Evolutionary conservation across 2,888 invertebrate species (phyloP).

Genomic region (Epicampocera succincta): DNA sequence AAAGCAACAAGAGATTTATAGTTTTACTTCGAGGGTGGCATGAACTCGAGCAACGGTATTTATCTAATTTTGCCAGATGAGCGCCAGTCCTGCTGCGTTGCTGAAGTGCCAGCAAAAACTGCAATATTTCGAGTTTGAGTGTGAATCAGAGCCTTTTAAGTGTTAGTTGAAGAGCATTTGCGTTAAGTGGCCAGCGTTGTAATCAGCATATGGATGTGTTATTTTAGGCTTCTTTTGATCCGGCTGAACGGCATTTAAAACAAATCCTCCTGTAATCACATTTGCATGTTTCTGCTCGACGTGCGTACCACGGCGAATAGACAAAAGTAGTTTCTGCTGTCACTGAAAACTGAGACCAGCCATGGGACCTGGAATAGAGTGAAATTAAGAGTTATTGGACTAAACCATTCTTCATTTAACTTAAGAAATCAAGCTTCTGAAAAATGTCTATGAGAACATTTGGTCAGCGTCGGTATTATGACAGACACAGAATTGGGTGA

Average conservation of each 20-base stretch:
- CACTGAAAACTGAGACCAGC: too few relatives aligned
- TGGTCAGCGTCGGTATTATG: too few relatives aligned
- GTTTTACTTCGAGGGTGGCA: slow-evolving; percentile 77
- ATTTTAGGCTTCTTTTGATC: slow-evolving; percentile 24
- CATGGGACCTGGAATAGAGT: too few relatives aligned
- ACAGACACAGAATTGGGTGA: too few relatives aligned
- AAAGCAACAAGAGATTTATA: slow-evolving; percentile 78
- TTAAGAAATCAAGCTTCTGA: too few relatives aligned
- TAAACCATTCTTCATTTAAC: too few relatives aligned
- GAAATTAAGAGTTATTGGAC: too few relatives aligned
- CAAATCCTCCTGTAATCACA: slow-evolving; percentile 57
- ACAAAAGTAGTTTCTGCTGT: too few relatives aligned
- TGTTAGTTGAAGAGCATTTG: neutral
- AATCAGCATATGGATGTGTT: slow-evolving; percentile 29
- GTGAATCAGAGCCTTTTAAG: slow-evolving; percentile 1
- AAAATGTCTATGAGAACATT: too few relatives aligned
- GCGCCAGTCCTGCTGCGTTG: slow-evolving; percentile 70
- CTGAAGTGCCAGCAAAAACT: slow-evolving; percentile 54
- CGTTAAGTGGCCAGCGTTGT: slow-evolving; percentile 15
- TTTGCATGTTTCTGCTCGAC: slow-evolving; percentile 71
- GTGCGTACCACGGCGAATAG: neutral
- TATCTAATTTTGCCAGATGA: slow-evolving; percentile 60
- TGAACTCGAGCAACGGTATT: slow-evolving; percentile 60
- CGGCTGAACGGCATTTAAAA: neutral
- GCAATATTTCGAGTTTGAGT: slow-evolving; percentile 17